Evolutionary conservation across 2,888 invertebrate genomes (phyloP).

Genomic region (Megaustenia siamemsis): DNA sequence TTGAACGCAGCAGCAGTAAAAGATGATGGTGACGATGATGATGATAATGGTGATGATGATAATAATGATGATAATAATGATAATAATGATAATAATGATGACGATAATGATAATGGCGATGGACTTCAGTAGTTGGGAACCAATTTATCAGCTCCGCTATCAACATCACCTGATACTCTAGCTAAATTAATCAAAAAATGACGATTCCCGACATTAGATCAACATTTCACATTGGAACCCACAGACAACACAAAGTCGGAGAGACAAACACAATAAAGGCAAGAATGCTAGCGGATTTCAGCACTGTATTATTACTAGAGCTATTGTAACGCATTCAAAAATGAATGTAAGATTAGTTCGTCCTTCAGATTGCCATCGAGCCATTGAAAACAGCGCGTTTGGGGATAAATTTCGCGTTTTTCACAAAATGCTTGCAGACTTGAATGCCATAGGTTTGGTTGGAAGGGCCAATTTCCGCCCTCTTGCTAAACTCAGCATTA

Average conservation of each 20-base stretch:
- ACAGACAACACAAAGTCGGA: background rate
- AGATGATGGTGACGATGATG: too few species aligned
- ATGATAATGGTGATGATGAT: too few species aligned
- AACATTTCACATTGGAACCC: background rate
- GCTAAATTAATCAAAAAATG: background rate
- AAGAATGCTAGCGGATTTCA: background rate
- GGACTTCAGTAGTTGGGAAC: too few species aligned
- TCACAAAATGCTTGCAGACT: constrained; percentile 12
- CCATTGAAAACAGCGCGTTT: background rate
- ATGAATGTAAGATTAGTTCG: background rate
- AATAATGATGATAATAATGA: too few species aligned
- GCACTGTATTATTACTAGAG: background rate
- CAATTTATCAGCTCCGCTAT: too few species aligned
- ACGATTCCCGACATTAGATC: background rate
- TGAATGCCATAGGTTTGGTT: constrained; percentile 1
- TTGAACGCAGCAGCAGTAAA: too few species aligned
- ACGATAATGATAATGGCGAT: too few species aligned
- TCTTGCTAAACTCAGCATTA: constrained; percentile 47
- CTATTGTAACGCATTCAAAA: background rate
- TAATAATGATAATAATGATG: too few species aligned
- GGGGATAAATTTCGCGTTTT: constrained; percentile 22
- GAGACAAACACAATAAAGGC: background rate
- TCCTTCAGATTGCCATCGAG: background rate
- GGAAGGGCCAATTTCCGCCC: constrained; percentile 38
- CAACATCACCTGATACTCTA: too few species aligned